Base-by-base conservation (phyloP, 2,113 vertebrate genomes). In the Ramphastos sulfuratus region DNA sequence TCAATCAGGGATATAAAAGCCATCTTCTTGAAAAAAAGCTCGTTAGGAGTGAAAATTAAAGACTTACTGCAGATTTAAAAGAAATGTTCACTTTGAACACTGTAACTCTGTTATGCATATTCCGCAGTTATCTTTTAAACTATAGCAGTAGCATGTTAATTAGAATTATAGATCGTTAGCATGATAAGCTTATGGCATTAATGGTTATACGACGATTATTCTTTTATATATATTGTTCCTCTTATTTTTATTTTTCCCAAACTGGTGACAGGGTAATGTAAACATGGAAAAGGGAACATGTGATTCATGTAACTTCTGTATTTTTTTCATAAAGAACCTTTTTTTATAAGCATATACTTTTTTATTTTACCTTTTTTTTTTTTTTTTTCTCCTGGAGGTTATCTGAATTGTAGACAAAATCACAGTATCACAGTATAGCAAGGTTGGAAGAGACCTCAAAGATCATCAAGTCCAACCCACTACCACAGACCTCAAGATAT, bases 11-110 rank as follows among this genome's bases (percentile, higher is more conserved):
- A 18, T 58, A 21, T 37, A 19, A 70, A 61, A 4, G 2, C 1
- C 67, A 44, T 28, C 0, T 0, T 56, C 81, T 35, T 44, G 28
- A 30, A 25, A 70, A 61, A 66, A n/a, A 1, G 0, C 2, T 17
- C 4, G 28, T n/a, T 75, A 35, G 52, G 14, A 31, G 58, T 28
- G 1, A 30, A 71, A 58, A 3, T 52, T 60, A 46, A 78, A 58
- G 4, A 19, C 19, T 6, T 72, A 23, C 24, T 25, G 18, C 42
- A 8, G 13, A 46, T 28, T 55, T 37, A 39, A 63, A 67, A 69
- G 2, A 46, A 72, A 48, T 64, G 1, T 20, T 44, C 2, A 4
- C 66, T 81, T 72, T 15, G 25, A 54, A 5, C 61, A 39, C 7
- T 67, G 21, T 64, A 81, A n/a, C 4, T 27, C 11, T 58, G 7